These are phyloP conservation scores for Urosaurus nigricauda DNA, from an alignment of 2,797 vertebrate genomes.

Conservation along the genomic window DNA sequence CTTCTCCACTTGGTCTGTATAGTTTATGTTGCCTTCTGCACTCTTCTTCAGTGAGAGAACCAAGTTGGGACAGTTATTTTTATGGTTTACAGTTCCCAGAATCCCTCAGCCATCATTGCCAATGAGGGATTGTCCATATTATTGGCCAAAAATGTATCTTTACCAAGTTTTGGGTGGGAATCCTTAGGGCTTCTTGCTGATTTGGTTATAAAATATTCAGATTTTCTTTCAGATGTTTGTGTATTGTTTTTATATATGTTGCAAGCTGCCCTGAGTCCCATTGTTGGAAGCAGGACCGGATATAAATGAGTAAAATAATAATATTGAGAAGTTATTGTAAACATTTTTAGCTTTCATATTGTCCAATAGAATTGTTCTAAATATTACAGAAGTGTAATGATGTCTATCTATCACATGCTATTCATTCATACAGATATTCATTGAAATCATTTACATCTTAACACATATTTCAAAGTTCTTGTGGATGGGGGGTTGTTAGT, in stretches of 20 bases:
- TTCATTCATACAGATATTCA: constrained; percentile 44
- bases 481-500: too few relatives aligned
- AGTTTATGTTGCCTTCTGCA: neutral
- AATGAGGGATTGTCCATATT: too few relatives aligned
- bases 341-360: constrained; percentile 51
- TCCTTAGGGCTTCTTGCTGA: neutral
- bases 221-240: neutral
- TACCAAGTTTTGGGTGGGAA: too few relatives aligned
- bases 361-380: constrained; percentile 48
- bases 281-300: too few relatives aligned
- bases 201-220: neutral
- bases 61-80: neutral
- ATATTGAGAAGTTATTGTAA: neutral
- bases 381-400: constrained; percentile 54
- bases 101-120: too few relatives aligned
- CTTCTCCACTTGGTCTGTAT: too few relatives aligned
- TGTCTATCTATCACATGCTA: constrained; percentile 54
- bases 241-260: too few relatives aligned
- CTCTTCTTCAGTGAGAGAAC: neutral
- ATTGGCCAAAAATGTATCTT: too few relatives aligned
- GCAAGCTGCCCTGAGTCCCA: too few relatives aligned
- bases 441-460: neutral
- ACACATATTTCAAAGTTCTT: constrained; percentile 30
- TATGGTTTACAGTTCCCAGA: too few relatives aligned
- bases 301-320: too few relatives aligned